Evolutionary conservation across 2,797 vertebrate genomes (phyloP).

Genomic region (Schizothorax lantsangensis): DNA sequence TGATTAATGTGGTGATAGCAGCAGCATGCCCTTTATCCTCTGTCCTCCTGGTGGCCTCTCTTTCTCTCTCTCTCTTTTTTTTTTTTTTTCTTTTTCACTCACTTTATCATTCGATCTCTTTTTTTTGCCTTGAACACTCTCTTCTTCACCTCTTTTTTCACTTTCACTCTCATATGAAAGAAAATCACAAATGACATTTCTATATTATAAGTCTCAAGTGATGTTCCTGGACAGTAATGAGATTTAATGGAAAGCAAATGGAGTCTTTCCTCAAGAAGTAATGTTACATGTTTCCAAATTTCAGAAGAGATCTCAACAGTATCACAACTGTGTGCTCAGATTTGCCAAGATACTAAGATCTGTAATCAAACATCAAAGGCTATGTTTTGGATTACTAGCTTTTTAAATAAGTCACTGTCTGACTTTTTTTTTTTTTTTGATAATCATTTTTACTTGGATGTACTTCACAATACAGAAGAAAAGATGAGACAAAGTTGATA

Average conservation of each 20-base stretch:
- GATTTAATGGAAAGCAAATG: conserved; percentile 11
- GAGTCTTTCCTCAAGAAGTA: background rate
- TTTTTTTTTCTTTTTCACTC: conserved; percentile 14
- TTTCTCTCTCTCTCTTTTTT: conserved; percentile 57
- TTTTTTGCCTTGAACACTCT: background rate
- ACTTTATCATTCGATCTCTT: conserved; percentile 7
- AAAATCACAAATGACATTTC: background rate
- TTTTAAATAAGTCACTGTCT: background rate
- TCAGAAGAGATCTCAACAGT: background rate
- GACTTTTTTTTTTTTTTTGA: background rate
- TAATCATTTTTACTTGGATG: background rate
- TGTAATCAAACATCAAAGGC: background rate
- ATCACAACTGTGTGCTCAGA: background rate
- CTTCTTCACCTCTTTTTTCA: conserved; percentile 21
- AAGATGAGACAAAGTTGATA: background rate
- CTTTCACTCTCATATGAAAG: background rate
- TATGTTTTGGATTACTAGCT: background rate
- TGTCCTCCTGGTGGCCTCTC: conserved; percentile 72
- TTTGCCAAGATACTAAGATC: conserved; percentile 3
- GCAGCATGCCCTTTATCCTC: conserved; percentile 59
- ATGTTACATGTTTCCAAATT: background rate
- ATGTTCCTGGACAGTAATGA: background rate
- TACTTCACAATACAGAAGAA: background rate
- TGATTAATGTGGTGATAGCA: conserved; percentile 71
- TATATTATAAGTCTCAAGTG: background rate